Evolutionary conservation across 2,113 vertebrate species (phyloP), one percentile per base, ranked within the genome.

Genomic region (Eurystomus gularis): DNA sequence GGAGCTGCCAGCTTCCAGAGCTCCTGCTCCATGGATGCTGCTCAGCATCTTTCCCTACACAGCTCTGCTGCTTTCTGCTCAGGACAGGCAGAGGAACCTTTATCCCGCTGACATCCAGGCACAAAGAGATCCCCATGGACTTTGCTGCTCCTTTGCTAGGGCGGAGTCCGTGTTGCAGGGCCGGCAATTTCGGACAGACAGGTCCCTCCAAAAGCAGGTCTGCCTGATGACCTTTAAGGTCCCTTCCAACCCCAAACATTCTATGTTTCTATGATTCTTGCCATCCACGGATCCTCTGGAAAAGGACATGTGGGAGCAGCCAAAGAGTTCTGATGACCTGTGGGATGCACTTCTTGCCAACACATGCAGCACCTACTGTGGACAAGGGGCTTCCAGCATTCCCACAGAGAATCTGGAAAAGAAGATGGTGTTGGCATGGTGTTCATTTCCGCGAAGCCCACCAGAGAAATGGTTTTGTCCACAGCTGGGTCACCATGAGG

Each of bases 161-260:
- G 10, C 44, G 33, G n/a, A 10, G 8, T 24, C 18, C 6, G 3
- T n/a, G 29, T 40, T 16, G 39, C 39, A 31, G 40, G 9, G 40
- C 25, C 1, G 0, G 28, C 16, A 57, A 40, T 35, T 70, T 62
- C 3, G 11, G 60, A 31, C 0, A 1, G 21, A 28, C 21, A 73
- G 21, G 11, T 37, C 5, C 14, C 4, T 20, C 33, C 8, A 3
- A 7, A 5, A 4, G 16, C 31, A 42, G 19, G 8, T 55, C 49
- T 70, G 20, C 19, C 9, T 2, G 7, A 33, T 33, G 54, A 55
- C 54, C 29, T 18, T 33, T 12, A 55, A 29, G 29, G 31, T 18
- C 17, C 52, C 15, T 54, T 54, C 17, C 52, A 51, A 10, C 13
- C 15, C 39, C 35, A 29, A 54, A 26, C 13, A 15, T 51, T 26